phyloP scores from a whole-genome alignment of 2,113 vertebrate genomes.

The Calyptomena viridis region DNA sequence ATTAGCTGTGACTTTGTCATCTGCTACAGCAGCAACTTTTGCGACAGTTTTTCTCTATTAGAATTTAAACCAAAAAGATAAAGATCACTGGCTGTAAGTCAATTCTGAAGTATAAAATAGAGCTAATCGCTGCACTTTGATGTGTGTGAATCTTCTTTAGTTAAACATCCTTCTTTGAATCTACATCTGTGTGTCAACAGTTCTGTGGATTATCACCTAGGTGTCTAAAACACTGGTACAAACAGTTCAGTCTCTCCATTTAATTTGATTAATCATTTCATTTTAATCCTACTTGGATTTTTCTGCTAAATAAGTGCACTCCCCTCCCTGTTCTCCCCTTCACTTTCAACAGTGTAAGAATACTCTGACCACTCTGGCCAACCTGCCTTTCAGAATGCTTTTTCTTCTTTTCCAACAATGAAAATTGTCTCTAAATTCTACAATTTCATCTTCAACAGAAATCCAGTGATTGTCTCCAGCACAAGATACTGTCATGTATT shows the following conservation, averaged over 20 bases:
- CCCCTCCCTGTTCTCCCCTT: accelerated
- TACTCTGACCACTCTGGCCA: neutral
- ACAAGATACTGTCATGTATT: neutral
- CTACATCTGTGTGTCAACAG: neutral
- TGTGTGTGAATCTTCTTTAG: neutral
- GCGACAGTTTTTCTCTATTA: neutral
- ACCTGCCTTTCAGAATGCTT: neutral
- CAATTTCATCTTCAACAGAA: neutral
- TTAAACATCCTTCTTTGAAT: neutral
- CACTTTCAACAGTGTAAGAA: neutral
- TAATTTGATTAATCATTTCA: neutral
- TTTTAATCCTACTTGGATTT: neutral
- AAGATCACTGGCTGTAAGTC: neutral
- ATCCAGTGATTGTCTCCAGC: neutral
- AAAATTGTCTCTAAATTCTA: neutral
- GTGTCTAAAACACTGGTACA: neutral
- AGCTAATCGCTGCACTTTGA: neutral
- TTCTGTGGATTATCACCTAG: neutral
- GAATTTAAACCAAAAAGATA: neutral
- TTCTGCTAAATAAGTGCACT: neutral
- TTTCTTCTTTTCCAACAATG: neutral
- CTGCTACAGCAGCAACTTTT: neutral
- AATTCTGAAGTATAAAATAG: neutral
- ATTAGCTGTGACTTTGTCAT: neutral
- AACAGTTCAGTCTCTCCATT: neutral